These are phyloP conservation scores for Plotosus lineatus DNA, from an alignment of 2,113 vertebrate species.

Conservation along the genomic window DNA sequence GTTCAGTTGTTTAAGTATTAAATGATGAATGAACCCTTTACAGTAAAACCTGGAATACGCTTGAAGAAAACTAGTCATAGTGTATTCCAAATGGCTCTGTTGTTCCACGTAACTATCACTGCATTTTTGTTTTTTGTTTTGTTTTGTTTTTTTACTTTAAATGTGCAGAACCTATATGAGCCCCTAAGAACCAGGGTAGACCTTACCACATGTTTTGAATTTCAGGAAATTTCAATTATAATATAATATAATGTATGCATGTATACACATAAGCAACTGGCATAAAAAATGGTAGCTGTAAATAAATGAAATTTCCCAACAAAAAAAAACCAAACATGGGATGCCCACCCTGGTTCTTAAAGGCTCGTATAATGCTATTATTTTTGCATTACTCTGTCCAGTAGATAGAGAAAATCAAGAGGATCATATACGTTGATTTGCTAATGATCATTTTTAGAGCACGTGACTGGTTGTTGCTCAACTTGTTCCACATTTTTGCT, in stretches of 20 bases:
- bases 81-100: neutral
- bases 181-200: no score
- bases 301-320: no score
- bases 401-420: constrained; percentile 3
- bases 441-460: neutral
- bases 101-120: neutral
- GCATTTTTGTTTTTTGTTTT: no score
- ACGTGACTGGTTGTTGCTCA: constrained; percentile 7
- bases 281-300: no score
- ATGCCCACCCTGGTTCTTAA: no score
- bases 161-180: neutral
- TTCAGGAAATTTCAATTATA: no score
- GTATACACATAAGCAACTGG: no score
- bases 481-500: neutral
- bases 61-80: constrained; percentile 10
- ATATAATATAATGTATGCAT: no score
- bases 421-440: constrained; percentile 10
- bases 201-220: no score
- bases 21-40: neutral
- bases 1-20: neutral
- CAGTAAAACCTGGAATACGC: constrained; percentile 13
- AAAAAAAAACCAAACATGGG: no score
- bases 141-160: no score
- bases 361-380: no score
- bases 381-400: constrained; percentile 13